These are phyloP conservation scores for Sympetrum striolatum DNA, from an alignment of 2,888 invertebrate species.

Conservation along the genomic window DNA sequence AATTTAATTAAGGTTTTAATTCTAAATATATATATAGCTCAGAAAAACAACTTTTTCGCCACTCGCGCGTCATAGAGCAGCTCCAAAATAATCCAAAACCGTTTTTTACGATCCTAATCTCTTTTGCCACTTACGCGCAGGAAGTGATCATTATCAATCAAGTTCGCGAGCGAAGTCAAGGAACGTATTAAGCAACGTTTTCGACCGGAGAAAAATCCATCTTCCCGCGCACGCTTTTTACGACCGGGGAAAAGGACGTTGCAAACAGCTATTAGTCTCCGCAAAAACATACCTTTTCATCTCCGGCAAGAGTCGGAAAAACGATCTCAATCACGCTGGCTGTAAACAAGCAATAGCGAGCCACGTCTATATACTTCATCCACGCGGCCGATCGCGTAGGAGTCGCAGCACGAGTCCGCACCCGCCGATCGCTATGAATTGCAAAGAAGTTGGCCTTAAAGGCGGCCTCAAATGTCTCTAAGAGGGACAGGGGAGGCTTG, in stretches of 20 bases:
- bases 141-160: no score
- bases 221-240: background rate
- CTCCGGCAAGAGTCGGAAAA: background rate
- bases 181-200: background rate
- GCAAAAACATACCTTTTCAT: background rate
- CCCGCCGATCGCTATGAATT: conserved; percentile 16
- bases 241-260: background rate
- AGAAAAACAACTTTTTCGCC: no score
- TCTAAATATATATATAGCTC: no score
- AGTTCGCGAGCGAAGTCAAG: no score
- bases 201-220: background rate
- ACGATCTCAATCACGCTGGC: conserved; percentile 4
- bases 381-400: conserved; percentile 13
- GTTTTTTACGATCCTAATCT: no score
- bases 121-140: no score
- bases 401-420: conserved; percentile 1
- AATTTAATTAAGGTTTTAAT: no score
- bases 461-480: conserved; percentile 13
- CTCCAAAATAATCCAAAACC: no score
- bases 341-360: conserved; percentile 33
- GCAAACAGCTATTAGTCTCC: background rate
- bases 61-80: no score
- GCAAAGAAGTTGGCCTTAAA: conserved; percentile 35
- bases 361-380: conserved; percentile 38
- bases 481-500: background rate